A percentile compares a stretch with the other conserved stretches of the same genome.
Evolutionary conservation across 2,113 vertebrate species (phyloP).

Genomic region (Marmota monax): DNA sequence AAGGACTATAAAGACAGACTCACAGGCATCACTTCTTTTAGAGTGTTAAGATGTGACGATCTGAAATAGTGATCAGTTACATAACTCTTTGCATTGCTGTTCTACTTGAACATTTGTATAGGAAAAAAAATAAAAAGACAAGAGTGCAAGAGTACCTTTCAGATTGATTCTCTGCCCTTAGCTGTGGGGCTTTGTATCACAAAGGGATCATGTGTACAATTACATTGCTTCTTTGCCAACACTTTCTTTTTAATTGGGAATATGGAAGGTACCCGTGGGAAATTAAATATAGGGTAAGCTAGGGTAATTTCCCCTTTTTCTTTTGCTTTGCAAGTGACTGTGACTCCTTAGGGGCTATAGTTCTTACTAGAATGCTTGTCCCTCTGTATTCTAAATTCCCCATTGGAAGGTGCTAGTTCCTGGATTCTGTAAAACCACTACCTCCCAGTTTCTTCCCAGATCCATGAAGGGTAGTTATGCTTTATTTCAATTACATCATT

Average conservation of each 20-base stretch:
- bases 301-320: background rate
- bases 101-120: background rate
- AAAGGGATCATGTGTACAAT: background rate
- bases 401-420: background rate
- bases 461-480: background rate
- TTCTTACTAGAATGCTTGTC: background rate
- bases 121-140: background rate
- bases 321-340: background rate
- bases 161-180: background rate
- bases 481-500: background rate
- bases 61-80: background rate
- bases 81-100: background rate
- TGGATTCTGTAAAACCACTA: background rate
- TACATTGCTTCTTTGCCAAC: background rate
- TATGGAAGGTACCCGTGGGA: background rate
- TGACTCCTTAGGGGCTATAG: background rate
- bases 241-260: background rate
- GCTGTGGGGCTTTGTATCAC: background rate
- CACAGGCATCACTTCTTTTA: background rate
- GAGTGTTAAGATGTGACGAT: background rate
- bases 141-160: background rate
- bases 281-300: background rate
- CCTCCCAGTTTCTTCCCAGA: background rate
- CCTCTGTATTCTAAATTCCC: background rate
- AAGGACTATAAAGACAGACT: background rate